Base-by-base conservation (phyloP, 2,888 invertebrate genomes). In the Mycalesis mineus region DNA sequence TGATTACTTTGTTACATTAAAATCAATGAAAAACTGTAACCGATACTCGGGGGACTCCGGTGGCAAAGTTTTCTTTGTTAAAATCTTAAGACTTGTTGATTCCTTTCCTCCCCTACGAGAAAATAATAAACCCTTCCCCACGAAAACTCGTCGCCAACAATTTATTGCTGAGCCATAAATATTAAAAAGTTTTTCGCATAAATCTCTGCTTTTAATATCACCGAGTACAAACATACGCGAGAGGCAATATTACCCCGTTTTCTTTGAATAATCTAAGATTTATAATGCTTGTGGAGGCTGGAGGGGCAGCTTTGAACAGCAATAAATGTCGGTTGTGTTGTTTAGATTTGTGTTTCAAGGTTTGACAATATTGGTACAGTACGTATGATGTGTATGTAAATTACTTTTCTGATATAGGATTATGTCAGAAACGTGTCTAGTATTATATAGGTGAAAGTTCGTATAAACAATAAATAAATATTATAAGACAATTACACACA, bases 171-270 rank as follows among this genome's bases (percentile, higher is more conserved):
- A 64, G 75, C 79, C 76, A 88, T 89, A 88, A 89, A 88, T 89
- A 88, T 89, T 88, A 89, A 88, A 88, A 89, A 88, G 76, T 89
- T 88, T n/a, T 65, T 70, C 62, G 61, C 79, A 84, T 88, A 89
- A 89, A 88, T 88, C 86, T 81, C 72, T 61, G 78, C 77, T 86
- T 85, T 85, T 88, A 88, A 86, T 88, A 88, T 82, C 77, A 65
- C 69, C 72, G 71, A 31, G 53, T 41, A 64, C 68, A 72, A 68
- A 72, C 74, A 79, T 74, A 66, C 71, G 76, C 72, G 56, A 61
- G 65, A 14, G 66, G 75, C 72, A 77, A 84, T 84, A 78, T 77
- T 65, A 64, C 69, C 41, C 28, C 58, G 61, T 58, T 57, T 22
- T 55, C 53, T 56, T 54, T 56, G 56, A 58, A 53, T 50, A 37